phyloP scores from a whole-genome alignment of 2,797 vertebrate species.

The Typhlichthys eigenmanni region DNA sequence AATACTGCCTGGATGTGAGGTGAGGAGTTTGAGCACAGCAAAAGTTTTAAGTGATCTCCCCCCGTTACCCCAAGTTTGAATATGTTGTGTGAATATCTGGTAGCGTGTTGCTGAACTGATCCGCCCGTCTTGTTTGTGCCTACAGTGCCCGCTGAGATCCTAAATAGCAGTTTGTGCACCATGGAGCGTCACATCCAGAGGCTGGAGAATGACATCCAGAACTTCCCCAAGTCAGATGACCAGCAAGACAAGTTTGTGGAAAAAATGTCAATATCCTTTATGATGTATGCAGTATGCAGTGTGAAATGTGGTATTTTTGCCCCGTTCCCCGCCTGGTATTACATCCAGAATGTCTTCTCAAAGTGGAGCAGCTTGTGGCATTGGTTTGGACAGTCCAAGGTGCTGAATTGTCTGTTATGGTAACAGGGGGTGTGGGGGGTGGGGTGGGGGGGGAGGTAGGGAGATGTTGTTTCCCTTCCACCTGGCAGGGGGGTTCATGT shows the following conservation, averaged over 20 bases:
- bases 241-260: constrained; percentile 92
- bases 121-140: constrained; percentile 13
- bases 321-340: neutral
- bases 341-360: neutral
- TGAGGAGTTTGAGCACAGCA: neutral
- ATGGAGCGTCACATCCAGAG: constrained; percentile 91
- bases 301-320: constrained; percentile 6
- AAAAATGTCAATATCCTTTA: constrained; percentile 99
- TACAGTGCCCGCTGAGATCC: constrained; percentile 91
- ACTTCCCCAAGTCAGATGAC: constrained; percentile 88
- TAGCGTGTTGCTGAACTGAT: neutral
- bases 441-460: neutral
- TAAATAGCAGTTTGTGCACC: constrained; percentile 87
- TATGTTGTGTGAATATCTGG: neutral
- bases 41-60: constrained; percentile 4
- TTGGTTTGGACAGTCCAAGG: constrained; percentile 2
- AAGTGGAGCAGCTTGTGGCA: constrained; percentile 2
- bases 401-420: constrained; percentile 21
- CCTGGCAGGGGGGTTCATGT: constrained; percentile 63
- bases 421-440: constrained; percentile 6
- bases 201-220: constrained; percentile 88
- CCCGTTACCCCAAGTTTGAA: neutral
- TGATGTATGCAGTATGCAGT: neutral
- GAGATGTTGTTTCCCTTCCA: constrained; percentile 48
- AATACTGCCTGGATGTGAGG: neutral